Evolutionary conservation across 2,113 vertebrate species (phyloP).

Genomic region (human (Homo sapiens)): DNA sequence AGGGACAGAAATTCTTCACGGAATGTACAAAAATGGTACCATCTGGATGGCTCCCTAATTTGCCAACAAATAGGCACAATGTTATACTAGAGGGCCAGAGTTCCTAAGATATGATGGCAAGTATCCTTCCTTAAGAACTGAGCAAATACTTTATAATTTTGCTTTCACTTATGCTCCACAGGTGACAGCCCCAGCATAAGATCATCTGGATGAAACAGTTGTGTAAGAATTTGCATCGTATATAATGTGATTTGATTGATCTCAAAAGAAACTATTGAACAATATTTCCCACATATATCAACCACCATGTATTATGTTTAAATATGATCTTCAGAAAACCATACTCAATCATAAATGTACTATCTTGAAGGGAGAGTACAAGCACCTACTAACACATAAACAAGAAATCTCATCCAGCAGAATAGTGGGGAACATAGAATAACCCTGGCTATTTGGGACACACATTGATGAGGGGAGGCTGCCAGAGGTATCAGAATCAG

Average conservation of each 20-base stretch:
- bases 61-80: not conserved
- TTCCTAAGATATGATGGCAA: not conserved
- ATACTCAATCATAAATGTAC: not conserved
- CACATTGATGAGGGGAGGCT: accelerated
- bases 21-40: not conserved
- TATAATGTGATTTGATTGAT: not conserved
- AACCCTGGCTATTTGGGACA: not conserved
- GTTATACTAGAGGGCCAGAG: not conserved
- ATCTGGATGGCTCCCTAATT: not conserved
- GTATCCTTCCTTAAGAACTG: not conserved
- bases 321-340: not conserved
- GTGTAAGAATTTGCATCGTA: not conserved
- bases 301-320: not conserved
- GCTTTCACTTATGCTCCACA: not conserved
- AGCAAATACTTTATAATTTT: not conserved
- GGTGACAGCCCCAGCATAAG: not conserved
- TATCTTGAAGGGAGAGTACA: not conserved
- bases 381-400: not conserved
- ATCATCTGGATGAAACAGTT: not conserved
- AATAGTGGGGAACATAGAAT: not conserved
- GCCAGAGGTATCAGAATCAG: not conserved
- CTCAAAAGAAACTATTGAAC: not conserved
- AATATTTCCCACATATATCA: not conserved
- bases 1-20: not conserved
- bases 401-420: not conserved